A percentile compares a stretch with the other conserved stretches of the same genome.
Conservation (phyloP, 2,797 vertebrate genomes). For the Enteromius thamalakanensis region DNA sequence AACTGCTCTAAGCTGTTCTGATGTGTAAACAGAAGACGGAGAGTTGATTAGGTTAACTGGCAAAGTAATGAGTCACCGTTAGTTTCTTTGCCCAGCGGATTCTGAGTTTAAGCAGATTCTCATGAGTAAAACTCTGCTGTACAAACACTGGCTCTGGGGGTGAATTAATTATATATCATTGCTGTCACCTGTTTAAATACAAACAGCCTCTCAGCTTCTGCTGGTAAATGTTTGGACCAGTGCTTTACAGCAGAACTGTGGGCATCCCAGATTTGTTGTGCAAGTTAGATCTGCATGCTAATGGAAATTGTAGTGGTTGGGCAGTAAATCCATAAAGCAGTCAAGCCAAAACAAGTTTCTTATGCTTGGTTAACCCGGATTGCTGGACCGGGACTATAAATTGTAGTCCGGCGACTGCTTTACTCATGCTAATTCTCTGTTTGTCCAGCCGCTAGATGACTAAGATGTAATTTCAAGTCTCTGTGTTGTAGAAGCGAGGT, state of each 20-base stretch:
- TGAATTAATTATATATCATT: slow-evolving; percentile 57
- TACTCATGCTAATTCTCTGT: neutral
- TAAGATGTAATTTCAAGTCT: slow-evolving; percentile 1
- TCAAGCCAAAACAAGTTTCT: neutral
- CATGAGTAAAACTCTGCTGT: slow-evolving; percentile 33
- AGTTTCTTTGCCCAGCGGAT: slow-evolving; percentile 32
- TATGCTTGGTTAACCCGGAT: neutral
- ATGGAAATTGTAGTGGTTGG: slow-evolving; percentile 2
- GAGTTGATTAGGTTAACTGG: slow-evolving; percentile 50
- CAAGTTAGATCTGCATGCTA: slow-evolving; percentile 31
- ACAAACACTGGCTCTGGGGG: slow-evolving; percentile 41
- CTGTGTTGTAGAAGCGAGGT: neutral
- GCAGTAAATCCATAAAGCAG: neutral
- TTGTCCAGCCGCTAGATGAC: slow-evolving; percentile 11
- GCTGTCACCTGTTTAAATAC: slow-evolving; percentile 42
- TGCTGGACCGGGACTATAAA: neutral
- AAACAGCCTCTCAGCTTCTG: slow-evolving; percentile 27
- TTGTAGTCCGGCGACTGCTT: neutral
- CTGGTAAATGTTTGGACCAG: slow-evolving; percentile 41
- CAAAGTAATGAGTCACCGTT: slow-evolving; percentile 38
- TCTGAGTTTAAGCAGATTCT: slow-evolving; percentile 30
- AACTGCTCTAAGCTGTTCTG: slow-evolving; percentile 20
- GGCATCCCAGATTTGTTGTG: slow-evolving; percentile 6
- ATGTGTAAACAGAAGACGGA: slow-evolving; percentile 38
- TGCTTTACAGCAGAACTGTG: slow-evolving; percentile 19